Conservation (phyloP, 2,888 invertebrate genomes). For the Nomada fucata region DNA sequence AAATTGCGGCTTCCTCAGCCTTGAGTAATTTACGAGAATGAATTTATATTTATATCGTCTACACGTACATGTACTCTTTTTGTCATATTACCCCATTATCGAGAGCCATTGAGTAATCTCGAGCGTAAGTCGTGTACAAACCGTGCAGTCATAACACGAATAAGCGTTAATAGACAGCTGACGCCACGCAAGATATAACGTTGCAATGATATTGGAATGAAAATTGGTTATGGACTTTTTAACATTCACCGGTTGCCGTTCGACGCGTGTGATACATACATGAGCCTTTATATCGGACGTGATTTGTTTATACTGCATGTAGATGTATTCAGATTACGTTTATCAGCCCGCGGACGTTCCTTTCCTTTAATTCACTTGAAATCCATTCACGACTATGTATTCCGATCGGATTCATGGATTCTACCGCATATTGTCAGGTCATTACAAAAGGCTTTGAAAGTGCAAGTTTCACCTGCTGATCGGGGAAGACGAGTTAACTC, state of each 20-base stretch:
- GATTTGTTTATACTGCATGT: constrained; percentile 9
- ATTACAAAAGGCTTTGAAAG: no score
- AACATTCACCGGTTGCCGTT: no score
- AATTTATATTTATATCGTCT: background rate
- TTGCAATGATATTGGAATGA: background rate
- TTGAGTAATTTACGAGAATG: background rate
- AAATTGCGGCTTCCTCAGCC: no score
- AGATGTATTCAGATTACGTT: no score
- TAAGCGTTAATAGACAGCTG: constrained; percentile 17
- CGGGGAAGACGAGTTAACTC: no score
- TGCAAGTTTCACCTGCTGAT: no score
- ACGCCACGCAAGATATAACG: background rate
- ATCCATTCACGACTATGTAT: constrained; percentile 16
- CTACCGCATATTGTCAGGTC: no score
- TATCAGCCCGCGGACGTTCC: no score
- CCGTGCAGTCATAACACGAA: constrained; percentile 13
- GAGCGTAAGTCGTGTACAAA: constrained; percentile 16
- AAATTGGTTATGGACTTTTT: no score
- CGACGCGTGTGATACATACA: background rate
- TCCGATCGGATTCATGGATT: no score
- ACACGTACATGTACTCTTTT: background rate
- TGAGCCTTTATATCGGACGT: background rate
- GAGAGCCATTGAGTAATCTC: constrained; percentile 5
- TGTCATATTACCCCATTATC: background rate
- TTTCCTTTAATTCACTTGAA: constrained; percentile 5